These are phyloP conservation scores for Nyctereutes procyonoides DNA, from an alignment of 2,113 vertebrate genomes.

Conservation along the genomic window DNA sequence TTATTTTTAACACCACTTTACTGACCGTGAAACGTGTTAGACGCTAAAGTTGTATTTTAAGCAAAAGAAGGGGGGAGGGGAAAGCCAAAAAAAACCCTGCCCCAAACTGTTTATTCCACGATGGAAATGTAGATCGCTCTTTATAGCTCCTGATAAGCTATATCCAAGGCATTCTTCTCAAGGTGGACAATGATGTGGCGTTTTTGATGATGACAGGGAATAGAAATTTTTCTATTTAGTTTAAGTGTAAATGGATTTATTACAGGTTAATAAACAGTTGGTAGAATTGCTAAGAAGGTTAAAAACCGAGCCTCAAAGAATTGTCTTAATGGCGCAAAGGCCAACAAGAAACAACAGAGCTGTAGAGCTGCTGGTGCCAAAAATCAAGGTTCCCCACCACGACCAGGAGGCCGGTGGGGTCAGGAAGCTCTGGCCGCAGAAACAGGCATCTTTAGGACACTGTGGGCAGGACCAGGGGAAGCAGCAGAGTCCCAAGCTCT, in stretches of 20 bases:
- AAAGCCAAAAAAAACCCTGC: not conserved
- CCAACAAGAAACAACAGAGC: not conserved
- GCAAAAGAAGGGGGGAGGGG: not conserved
- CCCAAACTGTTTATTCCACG: not conserved
- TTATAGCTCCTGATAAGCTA: not conserved
- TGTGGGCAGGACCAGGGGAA: not conserved
- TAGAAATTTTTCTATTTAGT: not conserved
- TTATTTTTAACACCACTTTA: conserved; percentile 61
- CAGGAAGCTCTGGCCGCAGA: not conserved
- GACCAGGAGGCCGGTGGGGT: not conserved
- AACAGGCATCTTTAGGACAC: not conserved
- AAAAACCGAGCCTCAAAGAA: not conserved
- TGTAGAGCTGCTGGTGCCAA: too few relatives aligned
- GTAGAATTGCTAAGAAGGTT: not conserved
- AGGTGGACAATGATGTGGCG: not conserved
- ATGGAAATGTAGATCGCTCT: not conserved
- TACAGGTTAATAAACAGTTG: not conserved
- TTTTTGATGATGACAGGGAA: not conserved
- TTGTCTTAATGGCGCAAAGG: not conserved
- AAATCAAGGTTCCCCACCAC: not conserved
- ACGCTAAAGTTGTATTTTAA: conserved; percentile 52
- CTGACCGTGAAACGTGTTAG: conserved; percentile 16
- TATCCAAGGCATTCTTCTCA: not conserved
- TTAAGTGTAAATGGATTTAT: not conserved
- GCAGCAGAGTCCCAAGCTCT: not conserved